Conservation (phyloP, 2,113 vertebrate genomes). For the Globicephala melas region DNA sequence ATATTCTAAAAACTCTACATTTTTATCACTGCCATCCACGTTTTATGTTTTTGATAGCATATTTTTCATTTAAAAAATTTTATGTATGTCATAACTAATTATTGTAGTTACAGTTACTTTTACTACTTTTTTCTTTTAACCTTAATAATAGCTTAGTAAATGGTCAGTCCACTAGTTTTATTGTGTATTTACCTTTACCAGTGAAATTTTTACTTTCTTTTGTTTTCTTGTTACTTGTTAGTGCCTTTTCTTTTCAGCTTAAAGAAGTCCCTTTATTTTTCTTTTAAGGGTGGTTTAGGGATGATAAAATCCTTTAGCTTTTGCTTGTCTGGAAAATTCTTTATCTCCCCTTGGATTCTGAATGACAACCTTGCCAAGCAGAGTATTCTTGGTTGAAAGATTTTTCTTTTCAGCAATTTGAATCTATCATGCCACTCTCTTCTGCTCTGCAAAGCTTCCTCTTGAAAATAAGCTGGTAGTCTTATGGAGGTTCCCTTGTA, state of each 20-base stretch:
- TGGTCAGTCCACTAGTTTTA: neutral
- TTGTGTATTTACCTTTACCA: neutral
- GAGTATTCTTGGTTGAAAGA: neutral
- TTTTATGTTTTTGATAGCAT: too few relatives aligned
- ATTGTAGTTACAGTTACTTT: neutral
- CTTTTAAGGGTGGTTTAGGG: neutral
- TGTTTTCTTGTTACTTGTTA: neutral
- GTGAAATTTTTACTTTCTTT: neutral
- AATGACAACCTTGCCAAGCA: neutral
- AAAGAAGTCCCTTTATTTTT: neutral
- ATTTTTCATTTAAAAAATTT: too few relatives aligned
- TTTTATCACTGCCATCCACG: too few relatives aligned
- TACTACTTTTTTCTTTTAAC: neutral
- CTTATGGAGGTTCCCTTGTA: neutral
- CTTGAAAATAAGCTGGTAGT: neutral
- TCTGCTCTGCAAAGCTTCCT: neutral
- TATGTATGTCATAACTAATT: neutral
- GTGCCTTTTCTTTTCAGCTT: neutral
- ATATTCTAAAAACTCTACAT: too few relatives aligned
- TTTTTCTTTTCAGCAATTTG: neutral
- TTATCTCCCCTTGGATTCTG: neutral
- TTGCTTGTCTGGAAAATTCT: neutral
- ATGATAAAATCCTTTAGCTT: neutral
- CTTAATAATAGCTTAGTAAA: neutral
- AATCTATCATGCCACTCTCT: neutral